phyloP scores from a whole-genome alignment of 2,113 vertebrate genomes.

The Monopterus albus region DNA sequence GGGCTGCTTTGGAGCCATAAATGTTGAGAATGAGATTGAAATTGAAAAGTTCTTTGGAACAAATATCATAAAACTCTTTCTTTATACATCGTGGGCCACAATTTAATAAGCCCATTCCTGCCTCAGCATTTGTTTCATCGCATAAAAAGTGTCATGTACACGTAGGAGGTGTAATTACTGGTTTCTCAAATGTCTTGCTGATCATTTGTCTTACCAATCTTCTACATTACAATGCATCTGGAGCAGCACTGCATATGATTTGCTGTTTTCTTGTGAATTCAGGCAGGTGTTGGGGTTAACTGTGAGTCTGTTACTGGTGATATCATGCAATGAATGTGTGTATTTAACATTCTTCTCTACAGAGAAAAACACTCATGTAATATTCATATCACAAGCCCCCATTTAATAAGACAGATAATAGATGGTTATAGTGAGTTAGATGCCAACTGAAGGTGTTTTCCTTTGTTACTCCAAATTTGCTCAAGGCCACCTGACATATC shows the following conservation, averaged over 20 bases:
- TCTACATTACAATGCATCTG: slow-evolving; percentile 25
- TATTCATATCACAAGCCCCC: slow-evolving; percentile 61
- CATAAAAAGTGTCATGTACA: slow-evolving; percentile 68
- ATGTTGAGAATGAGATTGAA: slow-evolving; percentile 80
- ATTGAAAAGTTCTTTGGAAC: slow-evolving; percentile 78
- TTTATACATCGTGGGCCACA: slow-evolving; percentile 54
- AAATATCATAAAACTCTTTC: slow-evolving; percentile 76
- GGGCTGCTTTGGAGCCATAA: slow-evolving; percentile 77
- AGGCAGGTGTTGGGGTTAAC: background rate
- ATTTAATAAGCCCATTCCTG: slow-evolving; percentile 53
- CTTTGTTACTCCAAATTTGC: slow-evolving; percentile 57
- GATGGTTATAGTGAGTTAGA: too few relatives aligned
- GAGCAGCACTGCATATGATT: background rate
- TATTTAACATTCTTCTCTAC: slow-evolving; percentile 13
- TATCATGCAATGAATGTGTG: background rate
- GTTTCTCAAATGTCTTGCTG: slow-evolving; percentile 65
- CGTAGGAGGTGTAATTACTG: slow-evolving; percentile 63
- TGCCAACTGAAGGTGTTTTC: slow-evolving; percentile 63
- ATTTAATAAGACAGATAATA: slow-evolving; percentile 74
- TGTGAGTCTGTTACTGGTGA: background rate
- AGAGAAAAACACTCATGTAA: slow-evolving; percentile 50
- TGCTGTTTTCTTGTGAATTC: slow-evolving; percentile 22
- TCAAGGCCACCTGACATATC: slow-evolving; percentile 56
- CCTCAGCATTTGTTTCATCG: slow-evolving; percentile 44
- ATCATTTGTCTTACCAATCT: slow-evolving; percentile 65